Conservation (phyloP, 2,888 invertebrate genomes). For the Lottia scabra region DNA sequence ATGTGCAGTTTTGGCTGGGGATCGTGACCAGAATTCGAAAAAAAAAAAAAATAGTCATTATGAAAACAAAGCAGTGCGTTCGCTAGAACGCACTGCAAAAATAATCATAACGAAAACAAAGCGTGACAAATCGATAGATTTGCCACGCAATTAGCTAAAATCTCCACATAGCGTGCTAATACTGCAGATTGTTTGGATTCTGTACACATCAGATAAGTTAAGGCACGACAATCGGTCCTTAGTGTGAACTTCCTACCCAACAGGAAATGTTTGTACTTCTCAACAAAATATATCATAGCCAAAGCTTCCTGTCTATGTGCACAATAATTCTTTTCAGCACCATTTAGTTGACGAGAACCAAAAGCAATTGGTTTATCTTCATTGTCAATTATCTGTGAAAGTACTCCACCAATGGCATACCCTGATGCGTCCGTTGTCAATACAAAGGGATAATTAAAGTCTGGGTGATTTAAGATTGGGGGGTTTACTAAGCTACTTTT, state of each 20-base stretch:
- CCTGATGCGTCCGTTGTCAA: conserved; percentile 1
- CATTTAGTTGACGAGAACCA: background rate
- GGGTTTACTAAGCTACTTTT: background rate
- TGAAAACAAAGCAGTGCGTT: too few species aligned
- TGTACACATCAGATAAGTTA: background rate
- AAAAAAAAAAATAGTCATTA: too few species aligned
- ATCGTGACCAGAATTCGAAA: too few species aligned
- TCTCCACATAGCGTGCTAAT: background rate
- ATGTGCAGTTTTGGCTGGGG: too few species aligned
- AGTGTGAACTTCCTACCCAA: background rate
- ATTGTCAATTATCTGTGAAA: background rate
- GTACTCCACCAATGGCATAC: too few species aligned
- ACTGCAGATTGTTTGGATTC: background rate
- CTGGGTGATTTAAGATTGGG: background rate
- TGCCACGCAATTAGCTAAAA: background rate
- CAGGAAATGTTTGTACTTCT: background rate
- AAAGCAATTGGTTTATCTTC: background rate
- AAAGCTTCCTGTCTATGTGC: background rate
- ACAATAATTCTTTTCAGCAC: background rate
- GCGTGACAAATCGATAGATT: too few species aligned
- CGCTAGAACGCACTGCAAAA: too few species aligned
- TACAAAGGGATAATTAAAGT: background rate
- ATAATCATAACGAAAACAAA: too few species aligned
- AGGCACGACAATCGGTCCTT: background rate
- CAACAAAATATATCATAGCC: background rate